Evolutionary conservation across 2,113 vertebrate genomes (phyloP).

Genomic region (Microcebus griseorufus): DNA sequence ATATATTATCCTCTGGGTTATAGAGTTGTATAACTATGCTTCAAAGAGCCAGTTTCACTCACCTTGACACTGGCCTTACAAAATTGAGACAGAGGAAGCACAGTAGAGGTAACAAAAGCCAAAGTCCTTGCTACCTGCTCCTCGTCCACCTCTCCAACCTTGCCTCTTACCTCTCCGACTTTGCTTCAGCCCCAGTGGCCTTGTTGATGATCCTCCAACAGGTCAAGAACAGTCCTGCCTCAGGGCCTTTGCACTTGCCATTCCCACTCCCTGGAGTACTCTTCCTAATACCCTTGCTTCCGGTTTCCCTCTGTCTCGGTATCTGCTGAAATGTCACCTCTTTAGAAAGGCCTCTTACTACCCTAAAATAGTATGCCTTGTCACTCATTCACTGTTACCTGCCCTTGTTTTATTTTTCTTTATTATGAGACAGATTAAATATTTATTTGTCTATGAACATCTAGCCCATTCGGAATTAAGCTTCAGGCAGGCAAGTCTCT

Average conservation of each 20-base stretch:
- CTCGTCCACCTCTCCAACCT: background rate
- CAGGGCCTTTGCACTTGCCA: background rate
- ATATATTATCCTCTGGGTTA: background rate
- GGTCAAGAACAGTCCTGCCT: background rate
- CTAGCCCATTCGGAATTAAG: background rate
- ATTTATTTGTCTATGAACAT: background rate
- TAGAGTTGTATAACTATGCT: background rate
- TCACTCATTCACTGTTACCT: background rate
- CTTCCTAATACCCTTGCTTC: background rate
- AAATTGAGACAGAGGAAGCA: background rate
- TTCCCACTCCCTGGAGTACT: background rate
- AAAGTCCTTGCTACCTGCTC: background rate
- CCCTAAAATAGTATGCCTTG: background rate
- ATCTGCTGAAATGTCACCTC: background rate
- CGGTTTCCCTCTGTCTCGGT: background rate
- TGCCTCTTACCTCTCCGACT: background rate
- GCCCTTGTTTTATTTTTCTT: background rate
- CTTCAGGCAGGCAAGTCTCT: background rate
- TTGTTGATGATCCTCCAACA: background rate
- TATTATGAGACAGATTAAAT: background rate
- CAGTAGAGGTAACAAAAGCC: background rate
- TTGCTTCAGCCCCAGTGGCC: background rate
- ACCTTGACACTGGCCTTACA: background rate
- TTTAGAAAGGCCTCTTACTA: background rate
- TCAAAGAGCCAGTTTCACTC: background rate